Percentiles rank a stretch among this genome's conserved stretches.
These are phyloP conservation scores for Prunella himalayana DNA, from an alignment of 2,113 vertebrate species.

Conservation along the genomic window DNA sequence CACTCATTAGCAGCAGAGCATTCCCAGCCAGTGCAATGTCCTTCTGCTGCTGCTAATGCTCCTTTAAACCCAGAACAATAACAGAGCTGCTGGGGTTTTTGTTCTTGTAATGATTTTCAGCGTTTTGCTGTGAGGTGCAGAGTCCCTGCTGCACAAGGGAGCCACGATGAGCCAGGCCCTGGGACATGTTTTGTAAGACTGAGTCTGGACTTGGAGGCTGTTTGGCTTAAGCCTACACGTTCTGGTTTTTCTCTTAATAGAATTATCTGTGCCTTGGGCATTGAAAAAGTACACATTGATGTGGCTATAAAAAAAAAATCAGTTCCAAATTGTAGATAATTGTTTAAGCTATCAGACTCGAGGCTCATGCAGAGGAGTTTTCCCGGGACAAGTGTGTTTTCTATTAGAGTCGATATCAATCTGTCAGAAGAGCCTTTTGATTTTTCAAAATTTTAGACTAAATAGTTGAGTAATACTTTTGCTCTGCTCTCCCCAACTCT, in stretches of 20 bases:
- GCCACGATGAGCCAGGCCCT: not conserved
- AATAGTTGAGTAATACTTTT: slow-evolving; percentile 74
- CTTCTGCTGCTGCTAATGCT: not conserved
- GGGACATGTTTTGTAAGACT: slow-evolving; percentile 25
- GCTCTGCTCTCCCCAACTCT: slow-evolving; percentile 27
- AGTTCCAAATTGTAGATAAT: slow-evolving; percentile 67
- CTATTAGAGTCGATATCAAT: slow-evolving; percentile 68
- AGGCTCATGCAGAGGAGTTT: slow-evolving; percentile 61
- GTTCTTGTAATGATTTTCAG: slow-evolving; percentile 13
- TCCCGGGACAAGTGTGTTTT: slow-evolving; percentile 63
- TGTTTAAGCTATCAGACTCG: slow-evolving; percentile 60
- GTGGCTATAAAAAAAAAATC: slow-evolving; percentile 59
- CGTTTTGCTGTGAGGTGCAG: not conserved
- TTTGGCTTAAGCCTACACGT: slow-evolving; percentile 35
- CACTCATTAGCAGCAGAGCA: not conserved
- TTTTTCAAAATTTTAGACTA: slow-evolving; percentile 70
- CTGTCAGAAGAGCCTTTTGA: slow-evolving; percentile 70
- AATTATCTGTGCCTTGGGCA: slow-evolving; percentile 58
- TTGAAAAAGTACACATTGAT: slow-evolving; percentile 49
- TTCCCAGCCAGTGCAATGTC: not conserved
- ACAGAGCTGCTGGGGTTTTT: slow-evolving; percentile 12
- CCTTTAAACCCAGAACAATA: slow-evolving; percentile 25
- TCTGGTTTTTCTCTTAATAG: slow-evolving; percentile 19
- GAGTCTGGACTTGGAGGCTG: slow-evolving; percentile 6
- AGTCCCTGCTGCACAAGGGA: not conserved